Evolutionary conservation across 1,140 invertebrate species (phyloP), one percentile per base, ranked within the genome.

Genomic region (Zaprionus nigranus): DNA sequence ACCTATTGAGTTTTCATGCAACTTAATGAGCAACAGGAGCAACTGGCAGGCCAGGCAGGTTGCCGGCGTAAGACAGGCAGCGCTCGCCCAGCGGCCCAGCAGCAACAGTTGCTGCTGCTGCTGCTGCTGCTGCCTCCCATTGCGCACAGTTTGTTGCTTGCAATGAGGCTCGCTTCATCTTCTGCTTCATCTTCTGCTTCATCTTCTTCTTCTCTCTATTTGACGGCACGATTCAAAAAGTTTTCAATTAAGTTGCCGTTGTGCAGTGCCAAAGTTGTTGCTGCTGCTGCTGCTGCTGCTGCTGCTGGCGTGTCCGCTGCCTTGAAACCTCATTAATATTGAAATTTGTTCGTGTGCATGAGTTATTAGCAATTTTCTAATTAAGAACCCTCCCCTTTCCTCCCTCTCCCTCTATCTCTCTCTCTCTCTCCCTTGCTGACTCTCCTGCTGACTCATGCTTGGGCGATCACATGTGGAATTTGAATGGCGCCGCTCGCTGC

Each of bases 321-420:
- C 86, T 75, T 75, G 72, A 90, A 90, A 90, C 86, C 86, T 90
- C 85, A 90, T 90, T 90, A 90, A 90, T 90, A 90, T 90, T 90
- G 86, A 90, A 90, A 90, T 90, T 90, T 90, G 85, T 90, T 90
- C 85, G 86, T 90, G 85, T 90, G 86, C 85, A 90, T 90, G 86
- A 90, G 85, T 90, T 90, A 90, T 90, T 90, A 90, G 85, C 85
- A 90, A 90, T 90, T 90, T 90, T 90, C 85, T 90, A 90, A 90
- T 90, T 90, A 90, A 90, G 86, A 72, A 69, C 72, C 75, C 77
- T 81, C 71, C 66, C 56, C n/a, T n/a, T 17, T 24, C 1, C 54
- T 26, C 24, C 13, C 49, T 51, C 13, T 24, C 46, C 5, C 26
- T 34, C 28, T 46, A 7, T 22, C 28, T 13, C 57, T 3, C 30